Evolutionary conservation across 2,888 invertebrate species (phyloP), one percentile per base, ranked within the genome.

Genomic region (Tribolium freemani): DNA sequence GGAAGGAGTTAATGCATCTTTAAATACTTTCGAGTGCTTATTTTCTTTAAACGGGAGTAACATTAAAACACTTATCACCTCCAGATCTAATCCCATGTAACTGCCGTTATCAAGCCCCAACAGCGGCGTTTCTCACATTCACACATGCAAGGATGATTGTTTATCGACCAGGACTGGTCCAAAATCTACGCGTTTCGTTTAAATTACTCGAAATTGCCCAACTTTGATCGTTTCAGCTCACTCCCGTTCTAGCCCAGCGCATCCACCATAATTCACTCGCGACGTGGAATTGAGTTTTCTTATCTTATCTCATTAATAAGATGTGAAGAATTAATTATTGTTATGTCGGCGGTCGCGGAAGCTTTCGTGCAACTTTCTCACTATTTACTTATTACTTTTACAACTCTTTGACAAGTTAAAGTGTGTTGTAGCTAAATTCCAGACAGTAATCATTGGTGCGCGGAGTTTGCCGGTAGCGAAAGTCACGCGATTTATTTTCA

Each of bases 81-180:
- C n/a, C 38, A 8, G 9, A 38, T 38, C 38, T 38, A 38, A 38
- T 38, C 38, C 38, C 8, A 38, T 38, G 8, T 38, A 38, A 38
- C 38, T 38, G 38, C 38, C 38, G 50, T 69, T 72, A 63, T 67
- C 66, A 46, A 16, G 1, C 31, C 13, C 16, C 50, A 58, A 67
- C 53, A 54, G 30, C 38, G 61, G 26, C n/a, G 67, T 56, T 70
- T 73, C 73, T 67, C 73, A 73, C 73, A 56, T 78, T 78, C 79
- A 79, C 79, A 80, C 80, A 80, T 80, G 80, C 80, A 79, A 78
- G 72, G 76, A 71, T 76, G 79, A 80, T 80, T 80, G 78, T 79
- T 78, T 80, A 80, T 80, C 79, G 79, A 80, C 45, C 68, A 38
- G 71, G 46, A 67, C 67, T 61, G 56, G 54, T 64, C 69, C 69